Evolutionary conservation across 1,140 invertebrate species (phyloP).

Genomic region (Cyclina sinensis): DNA sequence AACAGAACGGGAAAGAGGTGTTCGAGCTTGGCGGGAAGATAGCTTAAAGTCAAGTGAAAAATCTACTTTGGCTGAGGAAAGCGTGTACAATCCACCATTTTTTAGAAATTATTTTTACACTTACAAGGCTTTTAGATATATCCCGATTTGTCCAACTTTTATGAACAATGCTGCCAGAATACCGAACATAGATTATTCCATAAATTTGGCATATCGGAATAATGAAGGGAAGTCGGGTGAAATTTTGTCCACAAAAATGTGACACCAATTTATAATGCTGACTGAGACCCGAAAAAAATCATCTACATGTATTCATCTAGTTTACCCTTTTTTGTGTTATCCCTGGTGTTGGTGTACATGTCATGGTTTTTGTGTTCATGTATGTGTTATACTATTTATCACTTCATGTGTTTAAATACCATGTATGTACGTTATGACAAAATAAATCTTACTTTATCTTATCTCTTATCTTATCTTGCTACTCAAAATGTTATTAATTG

Average conservation of each 20-base stretch:
- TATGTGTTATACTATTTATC: too few species aligned
- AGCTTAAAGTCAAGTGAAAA: constrained; percentile 68
- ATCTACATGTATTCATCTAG: too few species aligned
- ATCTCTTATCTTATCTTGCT: too few species aligned
- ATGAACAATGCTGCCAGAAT: constrained; percentile 70
- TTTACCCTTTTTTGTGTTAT: too few species aligned
- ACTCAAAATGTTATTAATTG: too few species aligned
- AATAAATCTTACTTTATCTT: too few species aligned
- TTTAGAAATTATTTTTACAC: background rate
- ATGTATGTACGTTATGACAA: too few species aligned
- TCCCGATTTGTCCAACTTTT: constrained; percentile 54
- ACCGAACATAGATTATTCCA: background rate
- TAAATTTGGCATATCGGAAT: constrained; percentile 45
- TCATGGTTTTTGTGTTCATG: too few species aligned
- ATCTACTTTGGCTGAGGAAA: background rate
- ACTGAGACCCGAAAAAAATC: too few species aligned
- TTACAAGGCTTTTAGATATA: background rate
- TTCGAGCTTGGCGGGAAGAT: background rate
- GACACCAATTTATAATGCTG: too few species aligned
- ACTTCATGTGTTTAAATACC: too few species aligned
- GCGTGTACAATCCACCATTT: constrained; percentile 38
- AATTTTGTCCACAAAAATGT: background rate
- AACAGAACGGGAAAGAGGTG: constrained; percentile 50
- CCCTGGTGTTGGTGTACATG: too few species aligned
- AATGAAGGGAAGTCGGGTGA: background rate